Base-by-base conservation (phyloP, 64 coral and sea anemone genomes). In the Montipora sp. region DNA sequence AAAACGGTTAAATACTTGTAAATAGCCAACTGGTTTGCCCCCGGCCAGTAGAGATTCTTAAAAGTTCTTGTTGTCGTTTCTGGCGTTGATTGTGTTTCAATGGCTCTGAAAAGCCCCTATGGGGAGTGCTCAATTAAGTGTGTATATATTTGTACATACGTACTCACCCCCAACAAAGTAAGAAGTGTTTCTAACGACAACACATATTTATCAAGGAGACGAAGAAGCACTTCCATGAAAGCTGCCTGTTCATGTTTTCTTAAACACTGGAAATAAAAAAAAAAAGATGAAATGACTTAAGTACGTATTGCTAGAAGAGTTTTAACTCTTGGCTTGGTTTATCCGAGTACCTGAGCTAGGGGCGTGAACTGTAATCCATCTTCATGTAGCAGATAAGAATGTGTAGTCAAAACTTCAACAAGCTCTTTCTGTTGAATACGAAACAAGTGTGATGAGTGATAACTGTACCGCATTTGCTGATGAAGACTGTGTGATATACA, bases 381-480 rank as follows among this genome's bases (percentile, higher is more conserved):
- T 5, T 86, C 91, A 80, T 93, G 91, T 70, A 93, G 47, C 18
- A 93, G 20, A 59, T 87, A 93, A 84, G 15, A 87, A 77, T 93
- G 83, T 59, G 83, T 63, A 55, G 55, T 48, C 83, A 96, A 20
- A 48, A 92, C 87, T 68, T 96, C 92, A 51, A 96, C 87, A 73
- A 96, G 74, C 72, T 88, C 57, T 76, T 90, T 89, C 95, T 96
- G 77, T 71, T n/a, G 8, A 43, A 90, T 70, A 22, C 27, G 11
- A 55, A 70, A 46, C 5, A 89, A n/a, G 46, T 3, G 11, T 11
- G 11, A 57, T 57, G 6, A 36, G 36, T 2, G 36, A 36, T 36
- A 2, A 36, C 36, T 36, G 36, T 36, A 36, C 2, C 36, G 36
- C 36, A 36, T 36, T 36, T 36, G 36, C 36, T 36, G 36, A 36